These are phyloP conservation scores for Talpa occidentalis DNA, from an alignment of 2,113 vertebrate species.

Conservation along the genomic window DNA sequence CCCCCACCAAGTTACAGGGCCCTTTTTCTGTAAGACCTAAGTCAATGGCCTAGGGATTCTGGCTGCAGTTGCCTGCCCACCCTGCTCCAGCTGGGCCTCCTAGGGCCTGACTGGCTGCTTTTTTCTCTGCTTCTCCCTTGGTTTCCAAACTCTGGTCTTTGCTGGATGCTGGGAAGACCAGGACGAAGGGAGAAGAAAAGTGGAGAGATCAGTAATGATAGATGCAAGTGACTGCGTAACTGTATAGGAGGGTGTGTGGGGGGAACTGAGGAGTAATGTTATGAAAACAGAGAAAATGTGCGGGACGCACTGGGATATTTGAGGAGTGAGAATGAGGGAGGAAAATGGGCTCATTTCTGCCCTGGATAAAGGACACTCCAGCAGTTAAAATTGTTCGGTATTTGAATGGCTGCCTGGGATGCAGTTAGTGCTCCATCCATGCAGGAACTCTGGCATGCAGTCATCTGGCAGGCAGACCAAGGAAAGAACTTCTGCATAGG, in stretches of 20 bases:
- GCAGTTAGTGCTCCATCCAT: not conserved
- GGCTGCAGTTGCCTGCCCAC: not conserved
- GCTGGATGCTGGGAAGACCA: constrained; percentile 1
- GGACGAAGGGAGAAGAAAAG: not conserved
- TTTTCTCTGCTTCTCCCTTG: not conserved
- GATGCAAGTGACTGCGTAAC: not conserved
- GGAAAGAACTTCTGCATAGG: not conserved
- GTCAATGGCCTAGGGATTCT: not conserved
- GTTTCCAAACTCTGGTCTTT: constrained; percentile 12
- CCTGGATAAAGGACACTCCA: not conserved
- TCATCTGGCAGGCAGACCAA: not conserved
- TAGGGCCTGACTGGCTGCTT: not conserved
- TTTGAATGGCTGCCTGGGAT: not conserved
- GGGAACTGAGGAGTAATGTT: not conserved
- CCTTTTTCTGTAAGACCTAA: not conserved
- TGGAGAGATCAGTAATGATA: not conserved
- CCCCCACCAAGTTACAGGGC: not conserved
- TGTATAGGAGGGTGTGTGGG: not conserved
- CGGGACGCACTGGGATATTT: not conserved
- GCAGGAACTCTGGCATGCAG: not conserved
- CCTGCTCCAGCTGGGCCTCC: not conserved
- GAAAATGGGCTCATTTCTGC: not conserved
- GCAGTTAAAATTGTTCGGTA: not conserved
- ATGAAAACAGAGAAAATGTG: not conserved
- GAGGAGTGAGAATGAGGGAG: not conserved